phyloP scores from a whole-genome alignment of 2,888 invertebrate genomes.

The Formica aserva region DNA sequence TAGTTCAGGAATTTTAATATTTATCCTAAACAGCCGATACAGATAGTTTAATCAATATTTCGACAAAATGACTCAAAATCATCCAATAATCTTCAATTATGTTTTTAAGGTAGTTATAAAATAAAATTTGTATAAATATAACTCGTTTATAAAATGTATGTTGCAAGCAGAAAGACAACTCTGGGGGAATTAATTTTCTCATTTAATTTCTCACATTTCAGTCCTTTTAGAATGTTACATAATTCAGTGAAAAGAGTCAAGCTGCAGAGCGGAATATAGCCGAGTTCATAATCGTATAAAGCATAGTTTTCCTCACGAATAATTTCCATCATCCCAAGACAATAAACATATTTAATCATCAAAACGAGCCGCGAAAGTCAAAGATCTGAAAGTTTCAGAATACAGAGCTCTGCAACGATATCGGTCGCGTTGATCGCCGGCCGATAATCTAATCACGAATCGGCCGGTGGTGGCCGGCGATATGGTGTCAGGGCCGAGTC shows the following conservation, averaged over 20 bases:
- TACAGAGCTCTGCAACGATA: background rate
- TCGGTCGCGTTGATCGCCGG: constrained; percentile 61
- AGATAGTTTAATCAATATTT: background rate
- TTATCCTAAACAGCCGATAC: background rate
- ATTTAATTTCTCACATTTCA: constrained; percentile 43
- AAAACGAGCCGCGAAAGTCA: background rate
- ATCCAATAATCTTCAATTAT: background rate
- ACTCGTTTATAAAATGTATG: background rate
- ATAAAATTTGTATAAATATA: background rate
- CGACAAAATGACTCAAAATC: background rate
- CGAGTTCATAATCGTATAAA: constrained; percentile 24
- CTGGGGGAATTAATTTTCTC: constrained; percentile 24
- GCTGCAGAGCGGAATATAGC: constrained; percentile 19
- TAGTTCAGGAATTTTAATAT: background rate
- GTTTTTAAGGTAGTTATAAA: background rate
- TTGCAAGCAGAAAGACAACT: background rate
- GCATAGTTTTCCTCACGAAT: constrained; percentile 6
- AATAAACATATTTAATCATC: background rate
- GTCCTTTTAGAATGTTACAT: constrained; percentile 26
- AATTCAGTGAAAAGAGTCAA: constrained; percentile 29
- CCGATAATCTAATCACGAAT: constrained; percentile 73
- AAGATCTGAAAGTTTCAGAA: background rate
- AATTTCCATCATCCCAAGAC: background rate
- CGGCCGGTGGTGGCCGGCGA: constrained; percentile 68
- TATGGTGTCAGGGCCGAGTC: constrained; percentile 75